These are phyloP conservation scores for Aelia acuminata DNA, from an alignment of 2,888 invertebrate genomes.

Conservation along the genomic window DNA sequence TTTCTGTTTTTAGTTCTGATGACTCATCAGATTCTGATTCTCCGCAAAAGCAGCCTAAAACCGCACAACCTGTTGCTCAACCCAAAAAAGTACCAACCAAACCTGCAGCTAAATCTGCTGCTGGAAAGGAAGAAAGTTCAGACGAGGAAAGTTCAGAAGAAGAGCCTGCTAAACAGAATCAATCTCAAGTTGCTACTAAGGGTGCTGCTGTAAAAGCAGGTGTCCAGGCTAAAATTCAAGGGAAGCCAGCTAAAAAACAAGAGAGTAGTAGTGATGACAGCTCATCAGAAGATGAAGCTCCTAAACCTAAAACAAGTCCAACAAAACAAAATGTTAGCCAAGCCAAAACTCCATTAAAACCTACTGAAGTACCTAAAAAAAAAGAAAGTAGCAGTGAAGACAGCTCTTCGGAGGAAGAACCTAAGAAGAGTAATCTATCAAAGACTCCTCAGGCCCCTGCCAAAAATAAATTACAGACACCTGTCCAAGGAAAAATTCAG, in stretches of 20 bases:
- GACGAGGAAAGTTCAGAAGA: conserved; percentile 39
- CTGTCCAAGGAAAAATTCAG: conserved; percentile 21
- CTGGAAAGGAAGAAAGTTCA: conserved; percentile 48
- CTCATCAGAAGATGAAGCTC: conserved; percentile 58
- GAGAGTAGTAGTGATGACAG: conserved; percentile 17
- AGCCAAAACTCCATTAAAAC: conserved; percentile 17
- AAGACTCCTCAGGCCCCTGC: conserved; percentile 29
- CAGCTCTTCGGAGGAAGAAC: conserved; percentile 56
- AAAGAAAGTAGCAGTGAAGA: conserved; percentile 52
- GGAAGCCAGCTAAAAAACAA: not conserved
- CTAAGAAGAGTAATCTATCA: conserved; percentile 39
- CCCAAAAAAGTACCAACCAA: not conserved
- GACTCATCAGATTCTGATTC: conserved; percentile 52
- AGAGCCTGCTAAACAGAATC: conserved; percentile 38
- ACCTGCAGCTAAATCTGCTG: conserved; percentile 18
- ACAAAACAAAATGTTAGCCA: not conserved
- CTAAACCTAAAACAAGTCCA: conserved; percentile 7
- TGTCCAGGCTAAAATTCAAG: not conserved
- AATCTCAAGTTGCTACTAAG: conserved; percentile 14
- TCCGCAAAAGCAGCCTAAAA: conserved; percentile 41
- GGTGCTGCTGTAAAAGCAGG: not conserved
- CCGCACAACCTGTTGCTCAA: not conserved
- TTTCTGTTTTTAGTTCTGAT: conserved; percentile 51
- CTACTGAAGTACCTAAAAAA: conserved; percentile 27
- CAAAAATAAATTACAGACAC: conserved; percentile 37